Percentiles rank a stretch among this genome's conserved stretches.
Evolutionary conservation across 1,140 invertebrate species (phyloP).

Genomic region (Hylyphantes graminicola): DNA sequence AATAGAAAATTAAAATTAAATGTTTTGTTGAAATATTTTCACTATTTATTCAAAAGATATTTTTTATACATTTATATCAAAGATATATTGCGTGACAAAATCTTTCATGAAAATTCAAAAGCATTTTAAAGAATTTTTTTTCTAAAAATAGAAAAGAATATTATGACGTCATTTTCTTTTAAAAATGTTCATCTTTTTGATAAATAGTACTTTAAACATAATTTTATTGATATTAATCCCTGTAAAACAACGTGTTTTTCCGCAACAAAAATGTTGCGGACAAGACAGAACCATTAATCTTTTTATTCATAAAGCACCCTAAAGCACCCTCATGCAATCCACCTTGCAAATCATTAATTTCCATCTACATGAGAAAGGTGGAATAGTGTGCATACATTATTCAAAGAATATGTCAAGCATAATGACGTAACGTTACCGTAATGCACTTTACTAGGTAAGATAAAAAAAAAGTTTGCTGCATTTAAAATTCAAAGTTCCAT

Average conservation of each 20-base stretch:
- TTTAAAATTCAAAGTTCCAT: no score
- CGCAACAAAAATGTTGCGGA: no score
- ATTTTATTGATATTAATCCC: not conserved
- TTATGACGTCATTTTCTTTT: not conserved
- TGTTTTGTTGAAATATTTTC: not conserved
- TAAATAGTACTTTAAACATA: not conserved
- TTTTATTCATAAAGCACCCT: not conserved
- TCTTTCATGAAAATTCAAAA: no score
- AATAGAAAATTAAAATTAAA: not conserved
- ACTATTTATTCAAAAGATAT: no score
- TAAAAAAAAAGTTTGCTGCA: no score
- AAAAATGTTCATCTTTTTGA: not conserved
- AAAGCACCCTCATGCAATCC: not conserved
- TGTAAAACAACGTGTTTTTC: no score
- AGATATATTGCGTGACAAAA: no score
- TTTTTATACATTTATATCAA: no score
- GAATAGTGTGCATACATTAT: not conserved
- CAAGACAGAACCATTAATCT: not conserved
- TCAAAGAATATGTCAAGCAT: no score
- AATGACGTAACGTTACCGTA: no score
- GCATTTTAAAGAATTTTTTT: no score
- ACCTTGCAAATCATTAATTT: constrained; percentile 3
- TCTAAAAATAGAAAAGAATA: not conserved
- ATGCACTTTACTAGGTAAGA: no score
- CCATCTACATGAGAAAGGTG: constrained; percentile 32